Conservation (phyloP, 2,888 invertebrate species). For the Microctonus brassicae region DNA sequence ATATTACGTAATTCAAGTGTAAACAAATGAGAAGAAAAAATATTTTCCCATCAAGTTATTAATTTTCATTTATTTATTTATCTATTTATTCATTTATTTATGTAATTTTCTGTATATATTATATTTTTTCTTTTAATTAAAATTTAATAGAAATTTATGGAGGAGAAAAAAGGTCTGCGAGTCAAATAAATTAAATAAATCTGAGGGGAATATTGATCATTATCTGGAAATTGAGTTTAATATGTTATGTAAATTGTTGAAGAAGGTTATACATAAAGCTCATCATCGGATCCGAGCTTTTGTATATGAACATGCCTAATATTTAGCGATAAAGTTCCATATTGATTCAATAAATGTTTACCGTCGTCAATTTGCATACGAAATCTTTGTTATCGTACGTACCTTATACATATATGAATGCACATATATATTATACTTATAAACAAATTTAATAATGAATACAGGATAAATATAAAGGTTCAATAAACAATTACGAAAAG, state of each 20-base stretch:
- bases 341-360: neutral
- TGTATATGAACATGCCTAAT: neutral
- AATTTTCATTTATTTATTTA: constrained; percentile 66
- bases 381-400: too few relatives aligned
- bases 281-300: neutral
- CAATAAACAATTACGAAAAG: neutral
- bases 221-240: neutral
- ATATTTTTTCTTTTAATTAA: too few relatives aligned
- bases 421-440: neutral
- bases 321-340: neutral
- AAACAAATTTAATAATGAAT: too few relatives aligned
- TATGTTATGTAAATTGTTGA: neutral
- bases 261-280: neutral
- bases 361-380: too few relatives aligned
- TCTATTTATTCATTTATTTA: too few relatives aligned
- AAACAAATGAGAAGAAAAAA: constrained; percentile 35
- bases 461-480: too few relatives aligned
- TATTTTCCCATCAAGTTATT: constrained; percentile 47
- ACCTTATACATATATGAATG: too few relatives aligned
- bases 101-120: too few relatives aligned
- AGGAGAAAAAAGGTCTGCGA: too few relatives aligned
- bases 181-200: too few relatives aligned
- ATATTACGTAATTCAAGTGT: constrained; percentile 45
- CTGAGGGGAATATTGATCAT: too few relatives aligned
- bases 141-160: too few relatives aligned